Conservation (phyloP, 2,797 vertebrate species). For the Gila robusta region DNA sequence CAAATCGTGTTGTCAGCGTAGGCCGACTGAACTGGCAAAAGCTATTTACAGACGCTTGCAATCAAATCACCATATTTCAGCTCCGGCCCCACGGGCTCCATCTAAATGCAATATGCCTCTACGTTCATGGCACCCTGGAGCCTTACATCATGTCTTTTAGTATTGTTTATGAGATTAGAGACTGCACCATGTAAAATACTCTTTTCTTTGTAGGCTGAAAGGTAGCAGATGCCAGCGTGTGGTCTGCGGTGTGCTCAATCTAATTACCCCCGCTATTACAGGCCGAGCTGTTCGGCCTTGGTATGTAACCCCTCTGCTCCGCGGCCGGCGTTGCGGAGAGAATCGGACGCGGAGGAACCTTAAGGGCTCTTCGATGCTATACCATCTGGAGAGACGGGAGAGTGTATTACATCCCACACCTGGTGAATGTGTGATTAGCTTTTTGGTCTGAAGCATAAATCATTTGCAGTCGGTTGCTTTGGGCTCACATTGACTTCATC, state of each 20-base stretch:
- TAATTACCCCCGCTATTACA: slow-evolving; percentile 41
- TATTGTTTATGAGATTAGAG: slow-evolving; percentile 51
- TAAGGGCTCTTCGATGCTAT: slow-evolving; percentile 7
- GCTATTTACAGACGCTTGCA: slow-evolving; percentile 58
- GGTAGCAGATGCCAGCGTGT: slow-evolving; percentile 41
- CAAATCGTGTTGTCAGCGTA: slow-evolving; percentile 59
- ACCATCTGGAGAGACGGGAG: slow-evolving; percentile 49
- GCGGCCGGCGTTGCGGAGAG: background rate
- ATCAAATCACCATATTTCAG: slow-evolving; percentile 56
- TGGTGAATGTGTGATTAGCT: slow-evolving; percentile 67
- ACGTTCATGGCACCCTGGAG: slow-evolving; percentile 49
- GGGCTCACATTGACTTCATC: slow-evolving; percentile 14
- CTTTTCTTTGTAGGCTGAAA: slow-evolving; percentile 25
- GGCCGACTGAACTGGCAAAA: slow-evolving; percentile 31
- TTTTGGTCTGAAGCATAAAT: slow-evolving; percentile 40
- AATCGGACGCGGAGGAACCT: background rate
- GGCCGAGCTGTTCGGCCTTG: background rate
- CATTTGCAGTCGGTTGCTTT: slow-evolving; percentile 24
- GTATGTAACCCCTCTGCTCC: slow-evolving; percentile 26
- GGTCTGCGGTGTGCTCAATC: slow-evolving; percentile 36
- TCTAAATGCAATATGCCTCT: slow-evolving; percentile 50
- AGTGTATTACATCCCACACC: slow-evolving; percentile 29
- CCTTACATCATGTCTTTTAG: slow-evolving; percentile 61
- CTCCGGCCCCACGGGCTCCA: slow-evolving; percentile 41
- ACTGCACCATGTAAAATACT: slow-evolving; percentile 35